Evolutionary conservation across 2,797 vertebrate genomes (phyloP).

Genomic region (Myotis pilosus): DNA sequence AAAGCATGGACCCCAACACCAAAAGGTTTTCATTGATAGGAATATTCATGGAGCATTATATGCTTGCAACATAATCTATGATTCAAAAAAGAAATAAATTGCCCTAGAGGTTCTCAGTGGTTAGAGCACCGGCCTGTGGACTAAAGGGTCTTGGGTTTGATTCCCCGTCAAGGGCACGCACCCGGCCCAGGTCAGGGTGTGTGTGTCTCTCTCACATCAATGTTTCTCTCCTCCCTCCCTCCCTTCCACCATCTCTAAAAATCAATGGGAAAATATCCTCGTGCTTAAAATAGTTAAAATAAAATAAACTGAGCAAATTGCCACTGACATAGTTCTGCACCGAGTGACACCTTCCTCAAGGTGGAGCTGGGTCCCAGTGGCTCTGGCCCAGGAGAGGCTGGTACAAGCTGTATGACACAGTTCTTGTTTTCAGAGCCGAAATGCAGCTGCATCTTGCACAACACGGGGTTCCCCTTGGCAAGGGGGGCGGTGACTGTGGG

Average conservation of each 20-base stretch:
- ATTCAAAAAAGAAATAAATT: not conserved
- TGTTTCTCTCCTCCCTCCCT: too few relatives aligned
- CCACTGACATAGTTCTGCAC: too few relatives aligned
- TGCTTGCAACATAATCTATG: not conserved
- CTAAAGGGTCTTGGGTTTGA: too few relatives aligned
- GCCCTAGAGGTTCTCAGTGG: too few relatives aligned
- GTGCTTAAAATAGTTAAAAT: too few relatives aligned
- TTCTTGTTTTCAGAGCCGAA: not conserved
- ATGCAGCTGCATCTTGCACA: conserved; percentile 28
- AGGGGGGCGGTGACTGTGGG: not conserved
- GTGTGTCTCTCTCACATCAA: too few relatives aligned
- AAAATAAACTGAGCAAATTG: not conserved
- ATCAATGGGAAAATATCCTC: too few relatives aligned
- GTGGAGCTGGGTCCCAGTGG: not conserved
- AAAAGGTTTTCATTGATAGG: not conserved
- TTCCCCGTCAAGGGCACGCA: too few relatives aligned
- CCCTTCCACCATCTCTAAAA: too few relatives aligned
- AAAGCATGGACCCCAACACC: not conserved
- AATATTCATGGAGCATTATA: not conserved
- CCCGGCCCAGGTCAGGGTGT: too few relatives aligned
- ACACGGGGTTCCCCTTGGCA: not conserved
- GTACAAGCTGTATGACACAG: not conserved
- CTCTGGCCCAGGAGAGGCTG: not conserved
- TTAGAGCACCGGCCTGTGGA: too few relatives aligned
- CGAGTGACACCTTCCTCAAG: not conserved